Base-by-base conservation (phyloP, 2,113 vertebrate species). In the Hyperopisus bebe region DNA sequence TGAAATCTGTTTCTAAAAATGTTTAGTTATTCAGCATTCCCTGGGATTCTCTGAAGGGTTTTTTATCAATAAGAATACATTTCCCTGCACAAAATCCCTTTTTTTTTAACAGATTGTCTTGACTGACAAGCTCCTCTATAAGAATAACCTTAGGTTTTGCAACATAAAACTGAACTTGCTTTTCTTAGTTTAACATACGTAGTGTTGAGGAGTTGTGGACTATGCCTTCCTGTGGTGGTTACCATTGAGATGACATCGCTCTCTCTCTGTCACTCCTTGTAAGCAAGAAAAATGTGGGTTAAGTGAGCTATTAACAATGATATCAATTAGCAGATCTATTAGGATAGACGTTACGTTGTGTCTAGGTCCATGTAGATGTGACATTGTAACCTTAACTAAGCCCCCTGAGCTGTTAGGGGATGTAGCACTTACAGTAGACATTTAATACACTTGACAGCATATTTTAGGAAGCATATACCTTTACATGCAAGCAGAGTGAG, bases 1-100 rank as follows among this genome's bases (percentile, higher is more conserved):
- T 89, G 66, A 89, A 80, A 47, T 89, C 46, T 80, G 66, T 51
- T 89, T 89, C 66, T 89, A 80, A 80, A 77, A 89, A 89, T 89
- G 47, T 89, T 80, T 66, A 31, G 87, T 88, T 88, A 88, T 88
- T 88, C 87, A 88, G 51, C 35, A 10, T 88, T 62, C 87, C 87
- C 55, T 39, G 15, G 35, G 35, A 88, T 88, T 44, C 55, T 66
- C 55, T 39, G 35, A 88, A 88, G 66, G 88, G 21, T n/a, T 74
- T 62, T 88, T 51, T 82, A 77, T 89, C 88, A 77, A 77, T 89
- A 88, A 88, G 55, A 86, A 86, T 86, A 70, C 47, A 74, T 70
- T 88, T 74, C 87, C 21, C 42, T 48, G 87, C 44, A n/a, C 66
- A 82, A 39, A 89, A 89, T 89, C 46, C 88, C 58, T 6, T 19